phyloP scores from a whole-genome alignment of 2,113 vertebrate genomes.

The Gavialis gangeticus region DNA sequence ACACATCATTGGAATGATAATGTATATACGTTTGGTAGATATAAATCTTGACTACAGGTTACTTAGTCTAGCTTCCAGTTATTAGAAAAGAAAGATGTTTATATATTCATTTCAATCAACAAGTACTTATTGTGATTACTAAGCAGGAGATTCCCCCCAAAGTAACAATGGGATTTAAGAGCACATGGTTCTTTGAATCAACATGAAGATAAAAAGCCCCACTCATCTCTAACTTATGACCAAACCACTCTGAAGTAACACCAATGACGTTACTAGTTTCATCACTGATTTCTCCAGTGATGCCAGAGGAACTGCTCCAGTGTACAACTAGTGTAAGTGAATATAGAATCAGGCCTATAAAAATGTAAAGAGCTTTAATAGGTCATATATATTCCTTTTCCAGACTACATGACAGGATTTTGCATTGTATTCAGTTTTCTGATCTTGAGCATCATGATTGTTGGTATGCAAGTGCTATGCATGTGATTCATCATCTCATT shows the following conservation, averaged over 20 bases:
- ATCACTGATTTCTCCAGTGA: background rate
- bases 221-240: background rate
- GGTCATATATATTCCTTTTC: fast-evolving
- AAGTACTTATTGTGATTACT: conserved; percentile 11
- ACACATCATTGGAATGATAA: too few relatives aligned
- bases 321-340: background rate
- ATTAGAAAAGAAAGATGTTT: too few relatives aligned
- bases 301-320: fast-evolving
- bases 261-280: background rate
- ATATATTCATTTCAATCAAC: conserved; percentile 11
- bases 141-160: conserved; percentile 21
- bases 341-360: background rate
- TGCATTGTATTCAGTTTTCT: background rate
- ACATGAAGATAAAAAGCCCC: background rate
- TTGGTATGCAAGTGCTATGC: background rate
- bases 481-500: background rate
- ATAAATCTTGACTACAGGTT: too few relatives aligned
- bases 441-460: fast-evolving
- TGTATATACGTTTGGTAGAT: too few relatives aligned
- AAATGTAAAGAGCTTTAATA: background rate
- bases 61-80: too few relatives aligned
- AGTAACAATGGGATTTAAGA: background rate
- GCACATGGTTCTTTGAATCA: background rate
- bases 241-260: background rate
- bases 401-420: background rate